A percentile compares a stretch with the other conserved stretches of the same genome.
Conservation (phyloP, 2,888 invertebrate genomes). For the Cheilosia urbana region DNA sequence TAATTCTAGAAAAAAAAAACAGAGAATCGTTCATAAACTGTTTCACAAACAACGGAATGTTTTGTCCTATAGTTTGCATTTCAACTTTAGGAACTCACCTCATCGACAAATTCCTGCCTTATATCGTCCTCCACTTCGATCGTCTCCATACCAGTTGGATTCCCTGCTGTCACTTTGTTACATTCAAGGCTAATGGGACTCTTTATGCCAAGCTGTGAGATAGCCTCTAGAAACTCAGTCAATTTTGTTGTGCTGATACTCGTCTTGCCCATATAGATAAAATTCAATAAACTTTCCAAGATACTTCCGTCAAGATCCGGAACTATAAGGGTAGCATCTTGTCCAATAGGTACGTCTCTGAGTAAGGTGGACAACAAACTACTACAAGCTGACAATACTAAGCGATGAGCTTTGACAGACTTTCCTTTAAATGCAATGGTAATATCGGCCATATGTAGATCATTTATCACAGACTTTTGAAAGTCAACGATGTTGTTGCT, state of each 20-base stretch:
- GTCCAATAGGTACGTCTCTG: constrained; percentile 79
- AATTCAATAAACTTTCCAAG: constrained; percentile 80
- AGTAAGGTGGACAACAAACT: constrained; percentile 81
- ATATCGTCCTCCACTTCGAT: constrained; percentile 78
- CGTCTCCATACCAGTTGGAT: constrained; percentile 58
- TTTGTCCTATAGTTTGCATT: not conserved
- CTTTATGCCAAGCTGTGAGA: constrained; percentile 81
- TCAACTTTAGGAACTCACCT: not conserved
- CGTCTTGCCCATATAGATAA: constrained; percentile 82
- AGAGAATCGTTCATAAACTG: too few species aligned
- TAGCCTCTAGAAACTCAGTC: constrained; percentile 82
- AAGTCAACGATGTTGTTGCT: constrained; percentile 81
- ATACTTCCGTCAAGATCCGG: constrained; percentile 81
- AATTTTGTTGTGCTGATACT: constrained; percentile 80
- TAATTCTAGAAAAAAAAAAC: too few species aligned
- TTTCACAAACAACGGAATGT: too few species aligned
- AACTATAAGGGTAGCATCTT: constrained; percentile 81
- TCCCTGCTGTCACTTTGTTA: constrained; percentile 32
- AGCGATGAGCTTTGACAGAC: constrained; percentile 81
- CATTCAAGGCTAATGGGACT: constrained; percentile 82
- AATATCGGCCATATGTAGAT: constrained; percentile 80
- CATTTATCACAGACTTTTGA: constrained; percentile 79
- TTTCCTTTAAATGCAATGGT: constrained; percentile 80
- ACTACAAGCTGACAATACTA: constrained; percentile 81
- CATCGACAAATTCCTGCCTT: constrained; percentile 7